Conservation (phyloP, 2,113 vertebrate species). For the Daboia siamensis region DNA sequence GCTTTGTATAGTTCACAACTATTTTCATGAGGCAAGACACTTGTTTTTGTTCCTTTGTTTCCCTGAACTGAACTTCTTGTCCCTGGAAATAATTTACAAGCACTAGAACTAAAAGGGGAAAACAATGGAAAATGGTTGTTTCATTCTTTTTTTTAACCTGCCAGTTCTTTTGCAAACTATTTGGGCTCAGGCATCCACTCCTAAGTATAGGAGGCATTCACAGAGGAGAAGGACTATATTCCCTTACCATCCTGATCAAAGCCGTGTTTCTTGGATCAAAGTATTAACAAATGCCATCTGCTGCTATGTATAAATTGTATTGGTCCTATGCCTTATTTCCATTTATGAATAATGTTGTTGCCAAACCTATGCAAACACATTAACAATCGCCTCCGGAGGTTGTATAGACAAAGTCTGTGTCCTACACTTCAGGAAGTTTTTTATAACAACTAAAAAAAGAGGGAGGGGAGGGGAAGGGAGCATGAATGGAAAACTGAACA, state of each 20-base stretch:
- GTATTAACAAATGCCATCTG: background rate
- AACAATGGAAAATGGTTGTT: constrained; percentile 6
- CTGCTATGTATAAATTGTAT: background rate
- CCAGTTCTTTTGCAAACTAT: background rate
- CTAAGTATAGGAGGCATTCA: background rate
- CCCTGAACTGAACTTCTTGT: background rate
- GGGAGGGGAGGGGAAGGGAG: background rate
- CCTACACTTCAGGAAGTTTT: background rate
- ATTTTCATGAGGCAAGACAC: background rate
- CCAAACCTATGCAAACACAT: background rate
- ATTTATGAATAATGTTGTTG: background rate
- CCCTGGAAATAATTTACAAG: constrained; percentile 15
- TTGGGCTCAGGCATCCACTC: background rate
- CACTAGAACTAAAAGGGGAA: background rate
- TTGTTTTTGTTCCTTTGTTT: constrained; percentile 10
- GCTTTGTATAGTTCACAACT: background rate
- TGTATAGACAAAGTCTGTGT: background rate
- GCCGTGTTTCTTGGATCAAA: background rate
- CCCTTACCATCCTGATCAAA: background rate
- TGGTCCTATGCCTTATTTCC: background rate
- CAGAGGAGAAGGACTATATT: background rate
- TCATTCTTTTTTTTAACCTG: background rate
- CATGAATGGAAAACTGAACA: background rate
- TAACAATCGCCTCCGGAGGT: background rate
- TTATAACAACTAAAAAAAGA: no score